A percentile compares a stretch with the other conserved stretches of the same genome.
Evolutionary conservation across 2,888 invertebrate species (phyloP).

Genomic region (Drosophila flavopinicola): DNA sequence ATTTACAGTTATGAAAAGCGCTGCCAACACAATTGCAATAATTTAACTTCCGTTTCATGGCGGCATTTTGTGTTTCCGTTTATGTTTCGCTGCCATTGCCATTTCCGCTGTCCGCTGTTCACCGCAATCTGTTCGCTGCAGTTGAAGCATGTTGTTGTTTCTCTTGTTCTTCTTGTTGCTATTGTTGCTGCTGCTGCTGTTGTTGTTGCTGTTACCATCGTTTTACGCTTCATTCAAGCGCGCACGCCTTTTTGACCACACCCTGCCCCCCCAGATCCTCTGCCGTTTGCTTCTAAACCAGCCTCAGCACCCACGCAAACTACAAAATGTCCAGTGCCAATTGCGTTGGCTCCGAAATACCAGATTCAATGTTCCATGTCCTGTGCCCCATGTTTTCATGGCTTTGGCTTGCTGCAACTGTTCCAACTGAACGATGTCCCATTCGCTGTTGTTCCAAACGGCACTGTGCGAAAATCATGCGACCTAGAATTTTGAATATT

Average conservation of each 20-base stretch:
- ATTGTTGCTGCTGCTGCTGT: constrained; percentile 19
- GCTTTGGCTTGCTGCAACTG: constrained; percentile 28
- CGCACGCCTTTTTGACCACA: constrained; percentile 20
- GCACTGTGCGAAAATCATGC: constrained; percentile 5
- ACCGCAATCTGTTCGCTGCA: constrained; percentile 64
- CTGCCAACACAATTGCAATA: constrained; percentile 73
- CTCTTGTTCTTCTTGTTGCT: constrained; percentile 14
- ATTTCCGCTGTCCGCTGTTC: constrained; percentile 59
- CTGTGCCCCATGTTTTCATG: constrained; percentile 50
- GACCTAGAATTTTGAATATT: not conserved
- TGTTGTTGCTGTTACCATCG: constrained; percentile 19
- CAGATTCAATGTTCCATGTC: constrained; percentile 68
- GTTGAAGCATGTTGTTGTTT: constrained; percentile 25
- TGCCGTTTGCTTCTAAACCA: constrained; percentile 2
- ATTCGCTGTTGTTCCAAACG: constrained; percentile 29
- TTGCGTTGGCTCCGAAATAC: constrained; percentile 44
- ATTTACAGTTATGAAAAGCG: constrained; percentile 72
- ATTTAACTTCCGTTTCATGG: constrained; percentile 76
- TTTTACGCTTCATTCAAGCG: constrained; percentile 32
- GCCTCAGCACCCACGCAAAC: constrained; percentile 32
- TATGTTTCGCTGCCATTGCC: constrained; percentile 57
- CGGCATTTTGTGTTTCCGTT: constrained; percentile 76
- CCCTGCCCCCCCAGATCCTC: not conserved
- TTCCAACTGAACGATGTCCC: constrained; percentile 29
- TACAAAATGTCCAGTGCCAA: constrained; percentile 34